A percentile compares a stretch with the other conserved stretches of the same genome.
These are phyloP conservation scores for Gopherus evgoodei DNA, from an alignment of 2,113 vertebrate genomes.

Conservation along the genomic window DNA sequence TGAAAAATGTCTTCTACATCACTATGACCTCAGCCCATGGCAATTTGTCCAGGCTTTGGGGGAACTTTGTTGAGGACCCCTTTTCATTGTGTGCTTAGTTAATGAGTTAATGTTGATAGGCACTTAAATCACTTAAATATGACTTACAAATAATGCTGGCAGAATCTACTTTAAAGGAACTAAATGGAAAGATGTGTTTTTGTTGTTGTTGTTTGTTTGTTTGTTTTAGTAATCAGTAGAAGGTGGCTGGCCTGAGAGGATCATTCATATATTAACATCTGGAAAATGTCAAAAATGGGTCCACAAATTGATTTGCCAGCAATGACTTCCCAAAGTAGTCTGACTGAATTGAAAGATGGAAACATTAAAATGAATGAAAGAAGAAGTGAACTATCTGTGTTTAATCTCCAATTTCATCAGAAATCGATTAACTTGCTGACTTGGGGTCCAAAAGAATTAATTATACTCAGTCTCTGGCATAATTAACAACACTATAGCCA, in stretches of 20 bases:
- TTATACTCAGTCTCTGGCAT: slow-evolving; percentile 83
- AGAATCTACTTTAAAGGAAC: slow-evolving; percentile 32
- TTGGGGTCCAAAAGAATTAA: slow-evolving; percentile 89
- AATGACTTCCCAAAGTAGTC: slow-evolving; percentile 77
- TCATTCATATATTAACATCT: slow-evolving; percentile 72
- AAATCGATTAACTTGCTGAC: slow-evolving; percentile 89
- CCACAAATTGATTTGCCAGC: slow-evolving; percentile 76
- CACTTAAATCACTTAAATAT: slow-evolving; percentile 49
- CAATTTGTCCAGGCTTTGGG: slow-evolving; percentile 9
- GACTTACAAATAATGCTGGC: slow-evolving; percentile 56
- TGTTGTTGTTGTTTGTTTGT: not conserved
- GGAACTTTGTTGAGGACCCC: not conserved
- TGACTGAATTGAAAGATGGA: slow-evolving; percentile 76
- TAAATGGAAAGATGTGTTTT: not conserved
- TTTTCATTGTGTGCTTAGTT: slow-evolving; percentile 34
- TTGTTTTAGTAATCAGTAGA: slow-evolving; percentile 24
- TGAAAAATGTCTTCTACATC: not conserved
- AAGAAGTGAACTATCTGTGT: slow-evolving; percentile 85
- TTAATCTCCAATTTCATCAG: slow-evolving; percentile 90
- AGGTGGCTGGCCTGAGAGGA: slow-evolving; percentile 46
- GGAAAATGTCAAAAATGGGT: slow-evolving; percentile 67
- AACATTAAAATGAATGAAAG: slow-evolving; percentile 81
- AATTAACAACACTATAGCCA: slow-evolving; percentile 88
- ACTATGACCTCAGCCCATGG: not conserved
- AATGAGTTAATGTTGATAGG: slow-evolving; percentile 37